Base-by-base conservation (phyloP, 1,140 invertebrate species). In the Pygmarrhopalites habei region DNA sequence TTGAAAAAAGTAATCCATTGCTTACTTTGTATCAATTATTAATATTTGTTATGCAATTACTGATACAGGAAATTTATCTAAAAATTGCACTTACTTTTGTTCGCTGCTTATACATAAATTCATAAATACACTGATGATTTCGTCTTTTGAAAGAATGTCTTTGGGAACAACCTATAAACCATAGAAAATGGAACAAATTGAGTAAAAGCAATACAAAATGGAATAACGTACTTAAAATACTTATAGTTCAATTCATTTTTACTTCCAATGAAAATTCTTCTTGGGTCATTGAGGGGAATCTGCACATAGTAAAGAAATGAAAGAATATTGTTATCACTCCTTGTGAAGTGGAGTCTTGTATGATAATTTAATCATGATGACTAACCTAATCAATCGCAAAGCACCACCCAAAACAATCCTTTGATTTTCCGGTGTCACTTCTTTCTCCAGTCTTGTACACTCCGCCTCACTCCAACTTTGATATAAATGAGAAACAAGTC, bases 261-360 rank as follows among this genome's bases (percentile, higher is more conserved):
- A n/a, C 84, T 7, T 86, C 86, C 71, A 83, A 80, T 1, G 89
- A 89, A 77, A 93, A 94, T 75, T 94, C 90, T 75, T 92, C 88
- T 2, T 89, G 84, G 1, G 84, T 87, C n/a, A n/a, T n/a, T n/a
- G n/a, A n/a, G n/a, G n/a, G n/a, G n/a, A n/a, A n/a, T n/a, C n/a
- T n/a, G n/a, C n/a, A n/a, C n/a, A n/a, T n/a, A n/a, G n/a, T n/a
- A n/a, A n/a, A n/a, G n/a, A n/a, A n/a, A n/a, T n/a, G n/a, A n/a
- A n/a, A n/a, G n/a, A n/a, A n/a, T n/a, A n/a, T n/a, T n/a, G n/a
- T n/a, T n/a, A n/a, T n/a, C n/a, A n/a, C n/a, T n/a, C n/a, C n/a
- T n/a, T n/a, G n/a, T n/a, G n/a, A n/a, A n/a, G n/a, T n/a, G n/a
- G n/a, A n/a, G n/a, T n/a, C n/a, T n/a, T n/a, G n/a, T n/a, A n/a